phyloP scores from a whole-genome alignment of 2,888 invertebrate genomes.

The Beris morrisii region DNA sequence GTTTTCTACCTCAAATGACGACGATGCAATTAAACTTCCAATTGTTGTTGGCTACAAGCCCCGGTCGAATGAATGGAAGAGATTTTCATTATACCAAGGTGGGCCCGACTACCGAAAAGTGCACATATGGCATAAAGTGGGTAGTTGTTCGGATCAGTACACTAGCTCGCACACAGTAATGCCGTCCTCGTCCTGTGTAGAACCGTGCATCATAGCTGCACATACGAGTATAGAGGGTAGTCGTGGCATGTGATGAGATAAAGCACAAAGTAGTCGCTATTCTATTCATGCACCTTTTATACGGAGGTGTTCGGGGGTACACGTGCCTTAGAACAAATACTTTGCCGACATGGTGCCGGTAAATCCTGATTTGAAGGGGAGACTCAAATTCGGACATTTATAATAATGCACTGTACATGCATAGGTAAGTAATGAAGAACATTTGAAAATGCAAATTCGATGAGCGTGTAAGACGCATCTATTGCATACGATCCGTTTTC shows the following conservation, averaged over 20 bases:
- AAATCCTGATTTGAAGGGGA: constrained; percentile 4
- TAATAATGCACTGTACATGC: constrained; percentile 2
- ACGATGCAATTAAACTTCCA: constrained; percentile 30
- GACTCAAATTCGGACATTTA: constrained; percentile 10
- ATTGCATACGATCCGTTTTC: no score
- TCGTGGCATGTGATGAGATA: constrained; percentile 15
- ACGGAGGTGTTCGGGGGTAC: constrained; percentile 26
- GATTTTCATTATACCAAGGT: constrained; percentile 28
- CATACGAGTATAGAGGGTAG: background rate
- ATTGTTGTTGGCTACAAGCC: constrained; percentile 28
- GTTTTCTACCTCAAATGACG: constrained; percentile 11
- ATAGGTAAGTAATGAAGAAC: background rate
- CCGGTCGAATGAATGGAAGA: constrained; percentile 19
- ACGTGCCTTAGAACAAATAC: constrained; percentile 26
- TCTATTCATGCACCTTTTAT: constrained; percentile 25
- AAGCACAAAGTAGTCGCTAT: constrained; percentile 11
- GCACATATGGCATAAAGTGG: constrained; percentile 33
- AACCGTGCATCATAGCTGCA: background rate
- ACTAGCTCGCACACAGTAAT: constrained; percentile 1
- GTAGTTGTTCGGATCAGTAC: constrained; percentile 26
- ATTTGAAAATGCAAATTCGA: no score
- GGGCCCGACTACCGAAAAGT: constrained; percentile 25
- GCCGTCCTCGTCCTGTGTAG: background rate
- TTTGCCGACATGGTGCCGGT: background rate
- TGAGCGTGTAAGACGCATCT: no score